These are phyloP conservation scores for Quadriops clusia DNA, from an alignment of 2,888 invertebrate genomes.

Conservation along the genomic window DNA sequence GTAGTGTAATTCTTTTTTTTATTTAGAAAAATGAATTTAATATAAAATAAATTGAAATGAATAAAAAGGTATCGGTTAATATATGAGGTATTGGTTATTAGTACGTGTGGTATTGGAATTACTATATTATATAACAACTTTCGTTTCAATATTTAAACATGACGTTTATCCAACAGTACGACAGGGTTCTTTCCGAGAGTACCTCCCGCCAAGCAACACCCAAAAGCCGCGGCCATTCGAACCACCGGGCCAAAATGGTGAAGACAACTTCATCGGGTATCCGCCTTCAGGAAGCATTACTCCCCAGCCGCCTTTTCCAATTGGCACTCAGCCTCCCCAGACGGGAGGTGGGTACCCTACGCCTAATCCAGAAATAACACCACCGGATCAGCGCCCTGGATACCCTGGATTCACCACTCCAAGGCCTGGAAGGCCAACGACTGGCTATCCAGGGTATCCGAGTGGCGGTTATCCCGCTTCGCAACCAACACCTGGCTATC, in stretches of 20 bases:
- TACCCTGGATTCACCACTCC: constrained; percentile 10
- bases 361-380: constrained; percentile 16
- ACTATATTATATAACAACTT: no score
- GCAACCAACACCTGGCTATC: constrained; percentile 11
- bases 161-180: no score
- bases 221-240: constrained; percentile 62
- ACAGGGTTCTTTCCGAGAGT: constrained; percentile 43
- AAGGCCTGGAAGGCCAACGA: constrained; percentile 12
- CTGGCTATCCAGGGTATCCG: constrained; percentile 11
- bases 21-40: no score
- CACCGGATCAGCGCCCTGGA: constrained; percentile 13
- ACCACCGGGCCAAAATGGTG: constrained; percentile 31
- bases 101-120: no score
- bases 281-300: constrained; percentile 28
- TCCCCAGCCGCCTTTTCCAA: constrained; percentile 30
- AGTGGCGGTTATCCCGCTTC: neutral
- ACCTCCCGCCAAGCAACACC: constrained; percentile 47
- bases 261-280: constrained; percentile 21
- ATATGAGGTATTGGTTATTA: no score
- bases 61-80: no score
- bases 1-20: no score
- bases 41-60: no score
- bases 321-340: constrained; percentile 9
- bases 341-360: constrained; percentile 23
- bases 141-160: no score